Percentiles rank a stretch among this genome's conserved stretches.
These are phyloP conservation scores for Rhinella marina DNA, from an alignment of 2,797 vertebrate genomes.

Conservation along the genomic window DNA sequence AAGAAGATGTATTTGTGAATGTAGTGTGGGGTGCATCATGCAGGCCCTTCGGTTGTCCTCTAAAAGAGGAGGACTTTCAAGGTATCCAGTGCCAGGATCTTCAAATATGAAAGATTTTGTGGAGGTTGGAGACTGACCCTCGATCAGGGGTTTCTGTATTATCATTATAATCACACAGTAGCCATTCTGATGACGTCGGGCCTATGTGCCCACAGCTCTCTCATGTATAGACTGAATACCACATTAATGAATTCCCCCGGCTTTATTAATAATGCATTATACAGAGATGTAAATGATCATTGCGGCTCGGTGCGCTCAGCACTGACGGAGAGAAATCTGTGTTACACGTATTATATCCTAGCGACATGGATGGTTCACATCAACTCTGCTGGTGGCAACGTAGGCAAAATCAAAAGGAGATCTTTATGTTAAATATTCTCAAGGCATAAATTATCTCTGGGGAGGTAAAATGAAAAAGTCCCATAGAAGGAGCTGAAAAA, in stretches of 20 bases:
- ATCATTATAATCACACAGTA: background rate
- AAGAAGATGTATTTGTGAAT: too few relatives aligned
- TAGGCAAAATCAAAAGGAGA: background rate
- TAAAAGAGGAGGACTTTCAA: too few relatives aligned
- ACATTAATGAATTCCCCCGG: background rate
- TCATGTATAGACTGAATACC: background rate
- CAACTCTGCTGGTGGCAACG: background rate
- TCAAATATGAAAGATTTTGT: too few relatives aligned
- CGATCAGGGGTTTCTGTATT: too few relatives aligned
- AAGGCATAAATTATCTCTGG: background rate
- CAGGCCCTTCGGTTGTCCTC: too few relatives aligned
- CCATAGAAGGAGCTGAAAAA: background rate
- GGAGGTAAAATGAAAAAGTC: background rate
- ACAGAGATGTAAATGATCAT: background rate
- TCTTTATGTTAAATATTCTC: background rate
- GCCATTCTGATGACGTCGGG: background rate
- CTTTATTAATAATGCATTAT: constrained; percentile 11
- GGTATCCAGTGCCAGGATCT: too few relatives aligned
- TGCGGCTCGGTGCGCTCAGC: background rate
- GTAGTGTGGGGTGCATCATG: too few relatives aligned
- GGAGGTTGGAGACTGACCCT: too few relatives aligned
- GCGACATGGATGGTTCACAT: background rate
- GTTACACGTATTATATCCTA: background rate
- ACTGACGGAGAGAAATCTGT: background rate
- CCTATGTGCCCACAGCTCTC: background rate